phyloP scores from a whole-genome alignment of 2,797 vertebrate genomes.

The Tokudaia muenninki region DNA sequence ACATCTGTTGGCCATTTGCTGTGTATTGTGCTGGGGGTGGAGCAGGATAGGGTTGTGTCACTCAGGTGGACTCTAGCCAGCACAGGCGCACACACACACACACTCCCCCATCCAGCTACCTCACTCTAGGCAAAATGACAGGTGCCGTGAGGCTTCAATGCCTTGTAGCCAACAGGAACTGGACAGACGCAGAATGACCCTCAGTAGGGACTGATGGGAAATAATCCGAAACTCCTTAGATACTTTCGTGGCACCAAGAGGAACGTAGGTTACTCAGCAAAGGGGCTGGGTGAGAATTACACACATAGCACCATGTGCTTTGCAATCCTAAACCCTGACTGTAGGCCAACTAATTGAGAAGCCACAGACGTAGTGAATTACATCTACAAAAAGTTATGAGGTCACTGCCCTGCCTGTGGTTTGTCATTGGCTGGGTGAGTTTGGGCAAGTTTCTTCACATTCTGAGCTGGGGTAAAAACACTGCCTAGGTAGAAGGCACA shows the following conservation, averaged over 20 bases:
- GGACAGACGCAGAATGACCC: neutral
- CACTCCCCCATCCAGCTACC: neutral
- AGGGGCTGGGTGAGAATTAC: neutral
- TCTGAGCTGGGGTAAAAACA: neutral
- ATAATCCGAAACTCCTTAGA: neutral
- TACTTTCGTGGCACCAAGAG: neutral
- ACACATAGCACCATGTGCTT: neutral
- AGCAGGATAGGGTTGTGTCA: neutral
- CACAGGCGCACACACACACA: neutral
- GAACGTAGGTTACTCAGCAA: neutral
- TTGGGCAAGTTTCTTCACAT: slow-evolving; percentile 60
- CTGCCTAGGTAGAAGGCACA: neutral
- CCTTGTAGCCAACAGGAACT: neutral
- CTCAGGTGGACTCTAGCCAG: neutral
- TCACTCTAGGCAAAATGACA: neutral
- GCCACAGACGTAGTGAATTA: neutral
- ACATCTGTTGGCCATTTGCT: neutral
- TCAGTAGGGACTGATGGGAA: neutral
- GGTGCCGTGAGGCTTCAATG: neutral
- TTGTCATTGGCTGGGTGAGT: slow-evolving; percentile 9
- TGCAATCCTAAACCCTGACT: slow-evolving; percentile 11
- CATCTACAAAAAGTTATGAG: slow-evolving; percentile 24
- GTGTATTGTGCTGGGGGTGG: neutral
- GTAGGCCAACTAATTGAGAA: slow-evolving; percentile 40
- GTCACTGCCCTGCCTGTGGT: neutral